Evolutionary conservation across 92 coral and sea anemone species (phyloP), one percentile per base, ranked within the genome.

Genomic region (Parazoanthus darwini): DNA sequence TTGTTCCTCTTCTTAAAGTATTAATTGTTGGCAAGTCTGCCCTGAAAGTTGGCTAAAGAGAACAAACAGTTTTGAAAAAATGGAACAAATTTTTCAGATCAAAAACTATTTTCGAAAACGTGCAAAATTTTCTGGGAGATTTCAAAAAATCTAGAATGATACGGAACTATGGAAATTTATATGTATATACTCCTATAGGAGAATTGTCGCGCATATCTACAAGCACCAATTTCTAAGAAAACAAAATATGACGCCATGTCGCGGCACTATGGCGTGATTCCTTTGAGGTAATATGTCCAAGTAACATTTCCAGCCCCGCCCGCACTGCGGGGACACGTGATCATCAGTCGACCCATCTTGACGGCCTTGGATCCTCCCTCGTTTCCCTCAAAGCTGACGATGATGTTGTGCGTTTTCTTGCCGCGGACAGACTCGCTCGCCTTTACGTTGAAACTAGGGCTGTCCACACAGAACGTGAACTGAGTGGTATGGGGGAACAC

Each of bases 331-430:
- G 99, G 95, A 25, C 98, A 97, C 84, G 98, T 91, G 91, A 97
- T 87, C 91, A 97, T 90, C 2, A 97, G 87, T 25, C 96, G 96
- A 26, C 99, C 99, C 97, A 94, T 97, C 78, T 98, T 98, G 75
- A 98, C 96, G 5, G 99, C 98, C 87, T 97, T 97, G 75, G 99
- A 92, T 26, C 92, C 89, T 15, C 94, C 97, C 56, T 97, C 98
- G 82, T 96, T 96, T 25, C 98, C 99, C 51, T 97, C 99, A 77
- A 94, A 97, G 22, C 97, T 94, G 46, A 97, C 99, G 20, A 97
- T 90, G 66, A 97, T 90, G 85, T 93, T 95, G 89, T 97, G 99
- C 29, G 91, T 92, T 87, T 97, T 97, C 88, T 95, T 97, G 0
- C 91, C 99, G 16, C 99, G 97, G n/a, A 97, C 81, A 25, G 98